Conservation (phyloP, 2,888 invertebrate species). For the Ophion ventricosus region DNA sequence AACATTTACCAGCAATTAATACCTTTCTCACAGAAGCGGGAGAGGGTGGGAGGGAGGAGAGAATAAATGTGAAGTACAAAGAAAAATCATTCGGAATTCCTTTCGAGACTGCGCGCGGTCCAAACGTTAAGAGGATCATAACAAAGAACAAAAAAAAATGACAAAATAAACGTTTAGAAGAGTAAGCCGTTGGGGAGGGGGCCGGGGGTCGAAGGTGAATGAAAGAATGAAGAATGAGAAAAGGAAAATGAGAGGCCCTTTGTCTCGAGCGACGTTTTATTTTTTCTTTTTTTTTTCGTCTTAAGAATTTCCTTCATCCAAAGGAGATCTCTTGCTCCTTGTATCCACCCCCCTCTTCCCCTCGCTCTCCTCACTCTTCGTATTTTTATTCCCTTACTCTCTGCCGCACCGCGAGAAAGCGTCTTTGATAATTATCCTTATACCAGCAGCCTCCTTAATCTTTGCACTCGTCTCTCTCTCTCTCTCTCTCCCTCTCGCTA, state of each 20-base stretch:
- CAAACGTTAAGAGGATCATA: slow-evolving; percentile 67
- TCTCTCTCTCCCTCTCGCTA: slow-evolving; percentile 22
- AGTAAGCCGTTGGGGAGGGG: slow-evolving; percentile 17
- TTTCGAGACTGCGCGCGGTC: slow-evolving; percentile 59
- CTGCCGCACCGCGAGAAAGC: slow-evolving; percentile 39
- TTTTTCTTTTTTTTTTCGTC: too few relatives aligned
- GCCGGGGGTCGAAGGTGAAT: slow-evolving; percentile 46
- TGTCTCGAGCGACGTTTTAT: slow-evolving; percentile 76
- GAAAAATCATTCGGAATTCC: slow-evolving; percentile 64
- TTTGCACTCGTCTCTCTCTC: slow-evolving; percentile 70
- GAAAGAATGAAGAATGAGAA: slow-evolving; percentile 67
- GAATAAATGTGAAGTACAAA: slow-evolving; percentile 58
- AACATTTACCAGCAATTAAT: slow-evolving; percentile 77
- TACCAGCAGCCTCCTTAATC: slow-evolving; percentile 76
- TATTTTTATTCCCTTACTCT: slow-evolving; percentile 29
- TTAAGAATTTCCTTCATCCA: slow-evolving; percentile 75
- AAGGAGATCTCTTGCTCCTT: slow-evolving; percentile 61
- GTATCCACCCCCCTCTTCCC: slow-evolving; percentile 19
- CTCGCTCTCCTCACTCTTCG: slow-evolving; percentile 17
- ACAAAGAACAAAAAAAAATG: slow-evolving; percentile 38
- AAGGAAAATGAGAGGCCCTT: slow-evolving; percentile 74
- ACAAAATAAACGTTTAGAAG: slow-evolving; percentile 49
- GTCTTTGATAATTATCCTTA: slow-evolving; percentile 80
- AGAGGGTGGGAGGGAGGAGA: slow-evolving; percentile 15
- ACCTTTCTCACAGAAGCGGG: slow-evolving; percentile 67